Evolutionary conservation across 2,113 vertebrate genomes (phyloP).

Genomic region (Pachyramphus minor): DNA sequence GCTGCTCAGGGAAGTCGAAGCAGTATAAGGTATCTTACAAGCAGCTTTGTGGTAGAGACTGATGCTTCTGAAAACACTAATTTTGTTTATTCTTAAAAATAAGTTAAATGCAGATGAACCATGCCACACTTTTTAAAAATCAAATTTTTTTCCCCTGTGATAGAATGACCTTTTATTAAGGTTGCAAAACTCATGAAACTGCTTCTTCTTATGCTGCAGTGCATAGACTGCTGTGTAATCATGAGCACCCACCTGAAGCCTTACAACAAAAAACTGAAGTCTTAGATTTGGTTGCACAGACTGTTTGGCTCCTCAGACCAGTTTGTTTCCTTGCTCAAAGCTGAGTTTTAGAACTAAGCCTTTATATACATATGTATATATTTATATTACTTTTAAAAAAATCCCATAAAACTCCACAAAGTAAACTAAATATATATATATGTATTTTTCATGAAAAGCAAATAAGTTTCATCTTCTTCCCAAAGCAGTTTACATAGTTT

Average conservation of each 20-base stretch:
- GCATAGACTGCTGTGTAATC: neutral
- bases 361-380: neutral
- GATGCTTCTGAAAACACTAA: neutral
- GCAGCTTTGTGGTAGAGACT: neutral
- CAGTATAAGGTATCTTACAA: neutral
- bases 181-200: slow-evolving; percentile 32
- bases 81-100: neutral
- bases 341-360: neutral
- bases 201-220: slow-evolving; percentile 14
- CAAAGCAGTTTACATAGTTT: neutral
- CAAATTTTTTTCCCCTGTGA: neutral
- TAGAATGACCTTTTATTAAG: neutral
- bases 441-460: neutral
- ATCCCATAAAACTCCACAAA: neutral
- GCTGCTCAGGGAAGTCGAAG: neutral
- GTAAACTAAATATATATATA: neutral
- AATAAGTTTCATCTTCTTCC: neutral
- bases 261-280: neutral
- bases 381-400: neutral
- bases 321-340: slow-evolving; percentile 10
- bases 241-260: neutral
- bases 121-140: neutral
- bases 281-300: slow-evolving; percentile 24
- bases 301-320: neutral
- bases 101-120: neutral